phyloP scores from a whole-genome alignment of 1,140 invertebrate genomes.

The Wasmannia auropunctata region DNA sequence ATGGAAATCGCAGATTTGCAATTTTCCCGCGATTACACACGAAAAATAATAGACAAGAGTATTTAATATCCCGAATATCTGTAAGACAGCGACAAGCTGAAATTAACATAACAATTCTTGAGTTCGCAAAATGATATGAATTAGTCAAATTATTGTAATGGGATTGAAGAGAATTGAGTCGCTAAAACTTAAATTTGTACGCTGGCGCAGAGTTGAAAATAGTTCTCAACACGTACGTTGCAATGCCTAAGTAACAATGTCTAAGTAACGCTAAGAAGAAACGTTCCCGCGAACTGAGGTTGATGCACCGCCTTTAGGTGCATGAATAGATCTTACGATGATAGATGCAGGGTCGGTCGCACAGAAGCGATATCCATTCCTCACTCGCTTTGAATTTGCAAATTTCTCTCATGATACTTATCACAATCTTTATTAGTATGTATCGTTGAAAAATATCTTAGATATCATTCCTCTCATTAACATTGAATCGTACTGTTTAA shows the following conservation, averaged over 20 bases:
- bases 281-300: conserved; percentile 25
- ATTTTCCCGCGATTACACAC: not conserved
- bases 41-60: not conserved
- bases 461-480: not conserved
- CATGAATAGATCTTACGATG: conserved; percentile 22
- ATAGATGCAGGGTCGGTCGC: conserved; percentile 32
- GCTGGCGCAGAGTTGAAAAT: conserved; percentile 3
- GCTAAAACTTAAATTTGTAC: conserved; percentile 19
- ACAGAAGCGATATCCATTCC: not conserved
- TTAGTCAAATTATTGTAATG: conserved; percentile 16
- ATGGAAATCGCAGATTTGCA: not conserved
- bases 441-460: not conserved
- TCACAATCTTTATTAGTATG: not conserved
- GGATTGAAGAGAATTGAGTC: not conserved
- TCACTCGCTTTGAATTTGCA: not conserved
- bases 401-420: not conserved
- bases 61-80: not conserved
- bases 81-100: not conserved
- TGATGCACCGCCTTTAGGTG: conserved; percentile 34
- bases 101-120: not conserved
- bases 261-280: conserved; percentile 22
- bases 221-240: not conserved
- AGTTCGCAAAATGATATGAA: not conserved
- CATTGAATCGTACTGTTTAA: not conserved
- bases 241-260: not conserved